phyloP scores from a whole-genome alignment of 2,888 invertebrate species.

The Phorcus lineatus region DNA sequence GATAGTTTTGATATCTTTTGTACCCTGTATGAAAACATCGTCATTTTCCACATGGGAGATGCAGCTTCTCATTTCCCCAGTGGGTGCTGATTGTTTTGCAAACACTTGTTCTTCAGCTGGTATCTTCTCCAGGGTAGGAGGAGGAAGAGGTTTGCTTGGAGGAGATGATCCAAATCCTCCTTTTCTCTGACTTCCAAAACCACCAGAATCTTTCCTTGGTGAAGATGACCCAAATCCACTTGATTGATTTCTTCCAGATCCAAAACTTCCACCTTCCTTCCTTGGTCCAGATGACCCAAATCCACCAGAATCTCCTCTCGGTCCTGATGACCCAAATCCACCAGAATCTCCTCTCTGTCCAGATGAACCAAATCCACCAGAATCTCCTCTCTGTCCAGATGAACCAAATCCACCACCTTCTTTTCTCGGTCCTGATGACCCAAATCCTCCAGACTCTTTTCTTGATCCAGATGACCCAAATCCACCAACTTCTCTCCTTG shows the following conservation, averaged over 20 bases:
- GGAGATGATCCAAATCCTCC: not conserved
- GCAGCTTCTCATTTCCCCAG: slow-evolving; percentile 27
- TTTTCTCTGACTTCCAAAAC: not conserved
- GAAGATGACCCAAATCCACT: not conserved
- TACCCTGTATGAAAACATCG: slow-evolving; percentile 47
- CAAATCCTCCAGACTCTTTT: too few relatives aligned
- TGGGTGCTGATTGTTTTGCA: slow-evolving; percentile 23
- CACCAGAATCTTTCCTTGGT: not conserved
- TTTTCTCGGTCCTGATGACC: too few relatives aligned
- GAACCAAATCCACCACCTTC: not conserved
- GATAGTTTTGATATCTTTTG: slow-evolving; percentile 25
- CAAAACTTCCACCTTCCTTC: not conserved
- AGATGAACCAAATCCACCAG: not conserved
- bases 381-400: not conserved
- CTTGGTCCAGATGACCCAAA: not conserved
- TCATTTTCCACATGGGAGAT: slow-evolving; percentile 43
- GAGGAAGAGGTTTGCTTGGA: not conserved
- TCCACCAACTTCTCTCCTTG: too few relatives aligned
- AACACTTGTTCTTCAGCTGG: slow-evolving; percentile 16
- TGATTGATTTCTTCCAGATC: not conserved
- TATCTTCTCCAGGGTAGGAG: slow-evolving; percentile 13
- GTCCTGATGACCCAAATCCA: not conserved
- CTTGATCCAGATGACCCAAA: too few relatives aligned
- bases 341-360: not conserved
- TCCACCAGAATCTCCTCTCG: not conserved